Evolutionary conservation across 1,140 invertebrate species (phyloP), one percentile per base, ranked within the genome.

Genomic region (Drosophila equinoxialis): DNA sequence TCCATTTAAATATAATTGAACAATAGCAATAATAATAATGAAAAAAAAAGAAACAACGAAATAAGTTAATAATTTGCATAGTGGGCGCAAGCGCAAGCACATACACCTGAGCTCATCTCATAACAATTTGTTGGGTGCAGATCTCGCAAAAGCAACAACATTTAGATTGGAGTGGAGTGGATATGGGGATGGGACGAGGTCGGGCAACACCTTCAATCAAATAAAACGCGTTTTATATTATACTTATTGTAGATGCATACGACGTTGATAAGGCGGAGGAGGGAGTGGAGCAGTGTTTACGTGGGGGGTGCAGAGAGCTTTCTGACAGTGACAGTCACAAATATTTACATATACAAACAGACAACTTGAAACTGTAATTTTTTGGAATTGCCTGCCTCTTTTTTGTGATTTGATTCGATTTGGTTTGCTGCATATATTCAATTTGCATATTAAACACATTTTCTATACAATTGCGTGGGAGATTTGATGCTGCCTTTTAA

Each of bases 1-100:
- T 84, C 80, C 84, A 89, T 84, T 89, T 87, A 74, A 54, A 80
- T 84, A 89, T 84, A 89, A 87, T 89, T 87, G 76, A 68, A 74
- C 62, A 77, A 71, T 51, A 51, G 20, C 17, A 51, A 51, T 23
- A 51, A 51, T 20, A 51, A 51, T 51, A 51, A 48, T 48, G 14
- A 48, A 48, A 3, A 42, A 1, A 30, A 30, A 5, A 17, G 17
- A 17, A 30, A 30, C 30, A 30, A 37, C 2, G 10, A 41, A 20
- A 10, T 45, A 30, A 30, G 23, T 45, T 42, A 71, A 77, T 79
- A 68, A 74, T 82, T 79, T 83, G 82, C 79, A 87, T 77, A 76
- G 68, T 45, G 60, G 60, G 64, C 65, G 61, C 17, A 30, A 76
- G 71, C 68, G 79, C 83, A 65, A 48, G 79, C 83, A 65, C 48